Conservation (phyloP, 2,888 invertebrate species). For the Thymelicus sylvestris region DNA sequence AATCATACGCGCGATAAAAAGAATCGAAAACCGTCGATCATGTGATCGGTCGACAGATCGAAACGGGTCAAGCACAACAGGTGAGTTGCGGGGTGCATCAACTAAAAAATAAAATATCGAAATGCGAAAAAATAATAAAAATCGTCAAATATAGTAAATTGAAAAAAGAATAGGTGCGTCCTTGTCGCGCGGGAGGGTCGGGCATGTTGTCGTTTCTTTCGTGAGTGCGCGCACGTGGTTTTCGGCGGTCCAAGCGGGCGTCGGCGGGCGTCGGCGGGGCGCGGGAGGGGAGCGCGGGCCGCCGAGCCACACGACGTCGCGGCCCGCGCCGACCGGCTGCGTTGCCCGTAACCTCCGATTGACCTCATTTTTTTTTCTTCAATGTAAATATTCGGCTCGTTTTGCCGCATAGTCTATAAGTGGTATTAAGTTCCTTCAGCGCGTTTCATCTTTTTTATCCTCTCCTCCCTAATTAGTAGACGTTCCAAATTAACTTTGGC, state of each 20-base stretch:
- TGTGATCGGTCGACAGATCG: conserved; percentile 78
- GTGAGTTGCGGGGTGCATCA: conserved; percentile 82
- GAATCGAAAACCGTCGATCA: conserved; percentile 76
- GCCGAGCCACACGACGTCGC: conserved; percentile 77
- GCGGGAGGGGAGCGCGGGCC: conserved; percentile 53
- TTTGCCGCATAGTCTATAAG: conserved; percentile 83
- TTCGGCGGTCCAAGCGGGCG: conserved; percentile 60
- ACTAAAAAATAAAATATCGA: conserved; percentile 85
- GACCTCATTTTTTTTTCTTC: conserved; percentile 84
- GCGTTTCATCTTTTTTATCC: conserved; percentile 62
- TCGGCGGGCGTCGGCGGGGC: conserved; percentile 47
- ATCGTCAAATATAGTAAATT: conserved; percentile 83
- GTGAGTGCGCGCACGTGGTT: conserved; percentile 78
- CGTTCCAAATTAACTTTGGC: conserved; percentile 58
- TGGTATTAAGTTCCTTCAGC: conserved; percentile 81
- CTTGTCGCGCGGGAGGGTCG: conserved; percentile 48
- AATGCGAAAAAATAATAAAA: conserved; percentile 85
- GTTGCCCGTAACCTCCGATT: conserved; percentile 83
- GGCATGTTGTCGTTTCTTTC: conserved; percentile 60
- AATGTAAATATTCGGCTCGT: conserved; percentile 84
- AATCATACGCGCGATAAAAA: conserved; percentile 56
- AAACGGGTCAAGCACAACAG: conserved; percentile 84
- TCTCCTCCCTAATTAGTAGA: conserved; percentile 59
- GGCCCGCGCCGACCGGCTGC: conserved; percentile 82
- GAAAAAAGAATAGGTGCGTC: conserved; percentile 75